phyloP scores from a whole-genome alignment of 2,888 invertebrate species.

The Carpatolechia fugitivella region DNA sequence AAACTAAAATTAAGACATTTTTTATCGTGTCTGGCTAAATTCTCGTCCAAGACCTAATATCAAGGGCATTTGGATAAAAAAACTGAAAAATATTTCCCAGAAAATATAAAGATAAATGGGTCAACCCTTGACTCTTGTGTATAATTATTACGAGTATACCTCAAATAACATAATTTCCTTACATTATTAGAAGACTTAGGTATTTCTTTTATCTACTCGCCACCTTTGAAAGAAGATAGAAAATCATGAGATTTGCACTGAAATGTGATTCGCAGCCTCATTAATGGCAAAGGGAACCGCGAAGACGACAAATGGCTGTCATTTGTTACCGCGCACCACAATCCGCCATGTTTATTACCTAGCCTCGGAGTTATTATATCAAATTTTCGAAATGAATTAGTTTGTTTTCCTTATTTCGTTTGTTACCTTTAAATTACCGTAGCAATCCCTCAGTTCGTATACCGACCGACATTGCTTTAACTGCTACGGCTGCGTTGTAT shows the following conservation, averaged over 20 bases:
- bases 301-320: constrained; percentile 43
- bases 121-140: no score
- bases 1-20: no score
- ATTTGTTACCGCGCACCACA: constrained; percentile 45
- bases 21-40: no score
- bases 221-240: constrained; percentile 25
- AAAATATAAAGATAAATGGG: no score
- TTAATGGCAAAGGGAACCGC: constrained; percentile 44
- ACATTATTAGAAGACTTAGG: no score
- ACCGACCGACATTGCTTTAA: background rate
- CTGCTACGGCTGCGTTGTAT: no score
- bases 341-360: constrained; percentile 41
- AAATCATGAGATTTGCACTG: constrained; percentile 31
- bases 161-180: no score
- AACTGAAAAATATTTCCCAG: no score
- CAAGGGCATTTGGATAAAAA: no score
- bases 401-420: constrained; percentile 20
- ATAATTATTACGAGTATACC: background rate
- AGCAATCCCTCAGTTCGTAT: background rate
- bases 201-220: background rate
- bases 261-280: constrained; percentile 42
- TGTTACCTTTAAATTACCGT: background rate
- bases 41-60: no score
- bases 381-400: constrained; percentile 30
- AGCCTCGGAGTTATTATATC: constrained; percentile 36